Evolutionary conservation across 2,888 invertebrate species (phyloP).

Genomic region (Acanthococcus lagerstroemiae): DNA sequence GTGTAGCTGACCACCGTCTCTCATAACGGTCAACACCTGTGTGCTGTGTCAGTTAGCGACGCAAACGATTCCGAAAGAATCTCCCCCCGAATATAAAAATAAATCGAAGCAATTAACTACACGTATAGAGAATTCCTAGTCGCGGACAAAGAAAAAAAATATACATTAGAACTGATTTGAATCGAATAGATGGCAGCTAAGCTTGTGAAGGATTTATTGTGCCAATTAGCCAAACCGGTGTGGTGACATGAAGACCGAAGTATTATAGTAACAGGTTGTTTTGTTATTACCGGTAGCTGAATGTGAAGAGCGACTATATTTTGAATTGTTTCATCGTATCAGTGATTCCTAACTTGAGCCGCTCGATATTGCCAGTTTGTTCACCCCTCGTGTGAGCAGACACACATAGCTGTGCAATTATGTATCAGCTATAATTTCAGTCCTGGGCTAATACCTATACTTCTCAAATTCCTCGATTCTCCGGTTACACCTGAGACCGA

Average conservation of each 20-base stretch:
- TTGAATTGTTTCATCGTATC: constrained; percentile 6
- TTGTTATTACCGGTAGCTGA: constrained; percentile 27
- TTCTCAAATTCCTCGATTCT: too few species aligned
- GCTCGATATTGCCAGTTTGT: too few species aligned
- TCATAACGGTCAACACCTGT: background rate
- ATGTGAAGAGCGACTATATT: constrained; percentile 17
- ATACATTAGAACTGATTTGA: constrained; percentile 23
- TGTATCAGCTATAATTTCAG: too few species aligned
- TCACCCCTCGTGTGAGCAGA: background rate
- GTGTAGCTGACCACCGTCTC: too few species aligned
- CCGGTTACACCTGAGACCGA: too few species aligned
- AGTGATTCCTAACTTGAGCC: constrained; percentile 18
- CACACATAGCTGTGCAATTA: too few species aligned
- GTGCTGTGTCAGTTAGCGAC: background rate
- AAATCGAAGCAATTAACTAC: constrained; percentile 23
- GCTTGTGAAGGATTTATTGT: constrained; percentile 26
- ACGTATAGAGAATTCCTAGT: constrained; percentile 8
- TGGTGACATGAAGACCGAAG: constrained; percentile 30
- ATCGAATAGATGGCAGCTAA: constrained; percentile 17
- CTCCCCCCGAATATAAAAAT: background rate
- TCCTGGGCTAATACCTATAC: too few species aligned
- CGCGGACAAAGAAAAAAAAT: background rate
- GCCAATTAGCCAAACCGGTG: constrained; percentile 30
- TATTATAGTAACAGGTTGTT: constrained; percentile 29
- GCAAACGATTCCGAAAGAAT: background rate